Base-by-base conservation (phyloP, 1,140 invertebrate species). In the Forficula auricularia region DNA sequence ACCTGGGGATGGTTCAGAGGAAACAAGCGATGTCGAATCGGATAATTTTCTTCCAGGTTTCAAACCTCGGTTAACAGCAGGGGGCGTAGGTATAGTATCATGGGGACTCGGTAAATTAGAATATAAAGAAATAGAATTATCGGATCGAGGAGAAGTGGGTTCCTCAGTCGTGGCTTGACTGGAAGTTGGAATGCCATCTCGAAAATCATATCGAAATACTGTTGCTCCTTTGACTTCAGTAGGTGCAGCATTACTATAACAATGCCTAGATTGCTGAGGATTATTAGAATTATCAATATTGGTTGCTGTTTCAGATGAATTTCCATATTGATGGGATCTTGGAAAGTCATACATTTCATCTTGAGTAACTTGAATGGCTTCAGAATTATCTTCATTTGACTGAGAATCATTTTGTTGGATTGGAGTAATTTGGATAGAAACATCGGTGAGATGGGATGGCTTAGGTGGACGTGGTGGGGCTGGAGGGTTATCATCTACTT, bases 341-440 rank as follows among this genome's bases (percentile, higher is more conserved):
- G 78, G 76, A 60, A 80, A 74, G 55, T 82, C 79, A 50, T 81
- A 79, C 47, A 70, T 73, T 33, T 80, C 77, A 57, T 82, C 77
- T 0, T n/a, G n/a, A n/a, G n/a, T n/a, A n/a, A n/a, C n/a, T n/a
- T n/a, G n/a, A n/a, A n/a, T n/a, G n/a, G n/a, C n/a, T n/a, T n/a
- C n/a, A n/a, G n/a, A n/a, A n/a, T n/a, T n/a, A n/a, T n/a, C n/a
- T n/a, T n/a, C n/a, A n/a, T n/a, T n/a, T n/a, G n/a, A n/a, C n/a
- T n/a, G n/a, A n/a, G n/a, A n/a, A n/a, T n/a, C n/a, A n/a, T n/a
- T n/a, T n/a, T n/a, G n/a, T n/a, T n/a, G n/a, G n/a, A n/a, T n/a
- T n/a, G n/a, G n/a, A n/a, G n/a, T n/a, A n/a, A n/a, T 52, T 19
- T 56, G 52, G 22, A 55, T 49, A 46, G 48, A 13, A 34, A 66